Evolutionary conservation across 2,888 invertebrate species (phyloP).

Genomic region (Netelia inedita): DNA sequence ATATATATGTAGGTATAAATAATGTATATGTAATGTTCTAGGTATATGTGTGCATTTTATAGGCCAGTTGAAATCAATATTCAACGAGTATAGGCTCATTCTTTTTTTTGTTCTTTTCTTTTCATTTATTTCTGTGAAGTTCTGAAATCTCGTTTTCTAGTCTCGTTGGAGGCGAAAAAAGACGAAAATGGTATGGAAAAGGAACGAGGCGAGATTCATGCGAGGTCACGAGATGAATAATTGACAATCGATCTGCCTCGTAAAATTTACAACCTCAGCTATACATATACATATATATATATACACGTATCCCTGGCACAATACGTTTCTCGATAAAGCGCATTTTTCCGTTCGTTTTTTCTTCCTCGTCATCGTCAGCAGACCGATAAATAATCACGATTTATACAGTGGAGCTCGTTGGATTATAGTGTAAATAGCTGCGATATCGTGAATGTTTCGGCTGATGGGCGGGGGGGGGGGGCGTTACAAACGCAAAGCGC

Average conservation of each 20-base stretch:
- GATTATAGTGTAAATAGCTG: conserved; percentile 63
- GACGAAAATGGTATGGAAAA: conserved; percentile 29
- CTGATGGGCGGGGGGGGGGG: neutral
- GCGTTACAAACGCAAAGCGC: conserved; percentile 49
- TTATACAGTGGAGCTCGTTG: conserved; percentile 34
- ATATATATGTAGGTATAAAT: conserved; percentile 11
- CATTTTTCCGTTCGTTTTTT: conserved; percentile 28
- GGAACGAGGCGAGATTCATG: conserved; percentile 50
- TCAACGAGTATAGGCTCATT: conserved; percentile 28
- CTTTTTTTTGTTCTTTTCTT: neutral
- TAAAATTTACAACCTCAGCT: conserved; percentile 10
- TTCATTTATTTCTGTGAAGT: neutral
- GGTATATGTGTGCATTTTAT: neutral
- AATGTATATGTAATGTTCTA: neutral
- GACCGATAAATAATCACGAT: conserved; percentile 61
- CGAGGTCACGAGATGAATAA: conserved; percentile 61
- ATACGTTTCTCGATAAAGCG: conserved; percentile 18
- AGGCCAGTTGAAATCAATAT: conserved; percentile 36
- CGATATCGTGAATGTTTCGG: conserved; percentile 21
- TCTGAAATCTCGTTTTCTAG: conserved; percentile 35
- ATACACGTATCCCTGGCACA: neutral
- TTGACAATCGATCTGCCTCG: conserved; percentile 61
- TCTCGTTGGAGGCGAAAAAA: conserved; percentile 8
- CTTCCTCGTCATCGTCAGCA: conserved; percentile 27
- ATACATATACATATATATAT: neutral